phyloP scores from a whole-genome alignment of 2,888 invertebrate genomes.

The Caenorhabditis zanzibari region DNA sequence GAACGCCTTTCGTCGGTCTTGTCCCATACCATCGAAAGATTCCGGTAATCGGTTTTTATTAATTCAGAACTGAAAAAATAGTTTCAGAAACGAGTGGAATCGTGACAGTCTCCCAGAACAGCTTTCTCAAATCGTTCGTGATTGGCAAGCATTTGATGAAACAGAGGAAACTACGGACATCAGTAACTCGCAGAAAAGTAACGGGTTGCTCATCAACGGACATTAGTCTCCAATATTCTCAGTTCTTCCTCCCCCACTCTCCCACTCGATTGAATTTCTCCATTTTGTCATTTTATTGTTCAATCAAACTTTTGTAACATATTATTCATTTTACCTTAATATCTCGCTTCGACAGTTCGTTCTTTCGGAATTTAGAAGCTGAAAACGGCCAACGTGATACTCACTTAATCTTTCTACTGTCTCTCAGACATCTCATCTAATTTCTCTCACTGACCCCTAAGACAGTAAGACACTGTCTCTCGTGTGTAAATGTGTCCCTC shows the following conservation, averaged over 20 bases:
- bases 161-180: background rate
- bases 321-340: background rate
- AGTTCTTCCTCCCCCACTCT: background rate
- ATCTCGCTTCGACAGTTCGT: slow-evolving; percentile 13
- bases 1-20: slow-evolving; percentile 78
- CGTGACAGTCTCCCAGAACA: slow-evolving; percentile 32
- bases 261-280: background rate
- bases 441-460: background rate
- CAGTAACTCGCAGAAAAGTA: background rate
- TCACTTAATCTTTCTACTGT: background rate
- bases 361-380: slow-evolving; percentile 27
- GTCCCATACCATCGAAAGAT: slow-evolving; percentile 73
- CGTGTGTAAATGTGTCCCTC: slow-evolving; percentile 3
- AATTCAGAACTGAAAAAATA: background rate
- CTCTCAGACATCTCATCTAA: background rate
- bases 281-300: slow-evolving; percentile 6
- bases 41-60: slow-evolving; percentile 53
- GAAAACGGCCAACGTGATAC: slow-evolving; percentile 44
- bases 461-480: background rate
- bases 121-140: slow-evolving; percentile 35
- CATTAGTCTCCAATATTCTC: slow-evolving; percentile 4
- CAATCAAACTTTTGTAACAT: slow-evolving; percentile 27
- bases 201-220: slow-evolving; percentile 23
- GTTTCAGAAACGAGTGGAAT: slow-evolving; percentile 62
- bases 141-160: slow-evolving; percentile 46